These are phyloP conservation scores for Lathronympha strigana DNA, from an alignment of 2,888 invertebrate genomes.

Conservation along the genomic window DNA sequence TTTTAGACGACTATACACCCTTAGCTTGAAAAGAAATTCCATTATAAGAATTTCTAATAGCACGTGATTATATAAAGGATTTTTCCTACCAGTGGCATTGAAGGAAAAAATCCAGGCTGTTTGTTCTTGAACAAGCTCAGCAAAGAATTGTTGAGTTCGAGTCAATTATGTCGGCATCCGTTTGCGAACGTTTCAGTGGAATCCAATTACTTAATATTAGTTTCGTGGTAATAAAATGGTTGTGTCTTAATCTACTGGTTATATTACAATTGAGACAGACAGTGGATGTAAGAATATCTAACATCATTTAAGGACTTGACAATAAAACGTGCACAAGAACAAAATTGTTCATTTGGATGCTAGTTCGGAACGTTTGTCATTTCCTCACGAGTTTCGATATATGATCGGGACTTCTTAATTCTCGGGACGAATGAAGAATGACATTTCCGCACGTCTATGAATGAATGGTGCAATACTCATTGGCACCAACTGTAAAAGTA, in stretches of 20 bases:
- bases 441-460: too few species aligned
- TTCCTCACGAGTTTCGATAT: too few species aligned
- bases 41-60: slow-evolving; percentile 8
- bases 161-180: slow-evolving; percentile 24
- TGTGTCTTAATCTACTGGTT: background rate
- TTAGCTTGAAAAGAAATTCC: slow-evolving; percentile 10
- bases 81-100: slow-evolving; percentile 11
- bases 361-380: too few species aligned
- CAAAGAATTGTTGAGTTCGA: slow-evolving; percentile 18
- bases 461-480: too few species aligned
- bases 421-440: too few species aligned
- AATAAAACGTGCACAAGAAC: background rate
- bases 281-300: background rate
- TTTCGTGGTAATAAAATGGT: slow-evolving; percentile 13
- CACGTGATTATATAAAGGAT: background rate
- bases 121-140: slow-evolving; percentile 30
- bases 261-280: background rate
- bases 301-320: background rate
- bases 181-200: slow-evolving; percentile 12
- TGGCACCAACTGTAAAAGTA: too few species aligned
- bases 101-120: slow-evolving; percentile 7
- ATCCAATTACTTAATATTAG: slow-evolving; percentile 15
- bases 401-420: too few species aligned
- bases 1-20: too few species aligned
- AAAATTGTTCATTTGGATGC: too few species aligned